These are phyloP conservation scores for Paracanthobrama guichenoti DNA, from an alignment of 2,113 vertebrate genomes.

Conservation along the genomic window DNA sequence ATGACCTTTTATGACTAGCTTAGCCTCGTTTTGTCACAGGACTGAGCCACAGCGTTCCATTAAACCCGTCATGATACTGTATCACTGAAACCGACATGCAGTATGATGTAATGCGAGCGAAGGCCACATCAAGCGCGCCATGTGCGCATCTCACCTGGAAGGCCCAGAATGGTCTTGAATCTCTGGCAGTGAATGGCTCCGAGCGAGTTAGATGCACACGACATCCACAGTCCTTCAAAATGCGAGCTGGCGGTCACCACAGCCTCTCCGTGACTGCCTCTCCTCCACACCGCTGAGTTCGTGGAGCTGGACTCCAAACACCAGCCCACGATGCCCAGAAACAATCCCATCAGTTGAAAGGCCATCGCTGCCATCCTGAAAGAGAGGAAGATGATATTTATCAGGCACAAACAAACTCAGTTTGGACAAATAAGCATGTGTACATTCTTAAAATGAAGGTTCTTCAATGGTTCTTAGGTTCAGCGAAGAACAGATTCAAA, in stretches of 20 bases:
- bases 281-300: constrained; percentile 77
- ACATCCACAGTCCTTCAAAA: constrained; percentile 85
- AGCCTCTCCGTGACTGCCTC: constrained; percentile 56
- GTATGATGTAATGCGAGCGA: not conserved
- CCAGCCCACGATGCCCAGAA: constrained; percentile 76
- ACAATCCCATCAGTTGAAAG: constrained; percentile 73
- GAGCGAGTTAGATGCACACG: constrained; percentile 70
- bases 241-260: constrained; percentile 68
- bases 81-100: not conserved
- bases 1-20: constrained; percentile 32
- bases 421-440: not conserved
- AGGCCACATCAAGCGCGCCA: not conserved
- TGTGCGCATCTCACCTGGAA: constrained; percentile 70
- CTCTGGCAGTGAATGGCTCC: constrained; percentile 76
- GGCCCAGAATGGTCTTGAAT: constrained; percentile 76
- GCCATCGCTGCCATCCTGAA: constrained; percentile 61
- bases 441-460: not conserved
- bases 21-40: constrained; percentile 1
- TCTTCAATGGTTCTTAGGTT: not conserved
- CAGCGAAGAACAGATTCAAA: not conserved
- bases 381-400: not conserved
- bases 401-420: not conserved
- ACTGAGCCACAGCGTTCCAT: not conserved
- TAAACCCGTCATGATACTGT: not conserved
- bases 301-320: constrained; percentile 72